These are phyloP conservation scores for Euthynnus affinis DNA, from an alignment of 2,797 vertebrate genomes.

Conservation along the genomic window DNA sequence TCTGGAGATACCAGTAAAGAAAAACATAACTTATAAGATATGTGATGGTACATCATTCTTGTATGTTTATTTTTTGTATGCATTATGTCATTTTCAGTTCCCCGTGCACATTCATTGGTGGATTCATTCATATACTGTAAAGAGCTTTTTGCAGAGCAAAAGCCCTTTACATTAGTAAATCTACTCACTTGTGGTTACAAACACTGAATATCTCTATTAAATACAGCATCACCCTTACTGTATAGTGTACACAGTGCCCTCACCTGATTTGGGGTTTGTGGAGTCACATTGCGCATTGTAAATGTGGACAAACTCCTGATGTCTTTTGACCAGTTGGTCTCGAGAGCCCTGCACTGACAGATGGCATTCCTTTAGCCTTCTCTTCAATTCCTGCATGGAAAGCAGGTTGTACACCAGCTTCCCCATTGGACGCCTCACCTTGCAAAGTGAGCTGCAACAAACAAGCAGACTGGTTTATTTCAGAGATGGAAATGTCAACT, in stretches of 20 bases:
- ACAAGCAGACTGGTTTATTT: conserved; percentile 28
- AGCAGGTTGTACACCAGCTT: conserved; percentile 95
- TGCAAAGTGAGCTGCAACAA: conserved; percentile 79
- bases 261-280: conserved; percentile 91
- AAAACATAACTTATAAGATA: conserved; percentile 12
- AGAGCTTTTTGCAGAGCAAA: neutral
- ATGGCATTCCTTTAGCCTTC: conserved; percentile 88
- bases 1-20: neutral
- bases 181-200: neutral
- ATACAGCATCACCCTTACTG: neutral
- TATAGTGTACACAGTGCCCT: neutral
- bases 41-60: neutral
- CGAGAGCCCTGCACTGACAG: conserved; percentile 89
- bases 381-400: conserved; percentile 90
- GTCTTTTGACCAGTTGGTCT: conserved; percentile 91
- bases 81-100: neutral
- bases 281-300: conserved; percentile 96
- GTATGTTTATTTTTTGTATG: neutral
- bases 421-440: conserved; percentile 84
- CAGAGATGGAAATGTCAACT: conserved; percentile 13
- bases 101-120: neutral
- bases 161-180: neutral
- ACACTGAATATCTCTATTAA: neutral
- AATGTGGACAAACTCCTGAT: conserved; percentile 92
- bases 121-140: neutral